Percentiles rank a stretch among this genome's conserved stretches.
Conservation (phyloP, 2,888 invertebrate species). For the Cosmopolites sordidus region DNA sequence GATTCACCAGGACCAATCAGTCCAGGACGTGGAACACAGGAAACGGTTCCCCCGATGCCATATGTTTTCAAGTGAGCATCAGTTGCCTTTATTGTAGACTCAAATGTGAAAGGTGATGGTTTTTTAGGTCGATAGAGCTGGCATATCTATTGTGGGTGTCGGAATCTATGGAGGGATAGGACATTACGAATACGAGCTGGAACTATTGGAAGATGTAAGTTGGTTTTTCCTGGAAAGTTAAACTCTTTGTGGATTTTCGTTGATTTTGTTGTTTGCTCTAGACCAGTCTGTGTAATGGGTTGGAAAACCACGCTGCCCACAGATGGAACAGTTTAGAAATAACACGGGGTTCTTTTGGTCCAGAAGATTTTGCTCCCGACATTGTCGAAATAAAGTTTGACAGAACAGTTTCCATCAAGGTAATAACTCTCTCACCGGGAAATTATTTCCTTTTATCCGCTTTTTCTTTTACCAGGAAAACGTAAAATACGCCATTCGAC, state of each 20-base stretch:
- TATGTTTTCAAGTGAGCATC: constrained; percentile 71
- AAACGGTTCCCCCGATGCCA: constrained; percentile 93
- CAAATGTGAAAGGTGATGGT: constrained; percentile 62
- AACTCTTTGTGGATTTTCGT: too few relatives aligned
- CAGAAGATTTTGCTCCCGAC: constrained; percentile 82
- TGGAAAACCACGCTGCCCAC: constrained; percentile 59
- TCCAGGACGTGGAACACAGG: constrained; percentile 95
- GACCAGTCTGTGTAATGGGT: constrained; percentile 50
- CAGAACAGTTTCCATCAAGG: constrained; percentile 79
- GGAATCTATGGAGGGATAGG: constrained; percentile 87
- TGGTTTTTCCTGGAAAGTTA: too few relatives aligned
- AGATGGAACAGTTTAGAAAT: constrained; percentile 87
- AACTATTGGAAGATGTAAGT: constrained; percentile 75
- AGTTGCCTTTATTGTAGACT: neutral
- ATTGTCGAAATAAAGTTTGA: constrained; percentile 89
- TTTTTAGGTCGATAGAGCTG: constrained; percentile 88
- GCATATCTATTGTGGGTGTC: constrained; percentile 84
- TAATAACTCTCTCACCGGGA: too few relatives aligned
- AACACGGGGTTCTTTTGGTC: constrained; percentile 76
- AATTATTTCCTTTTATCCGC: neutral
- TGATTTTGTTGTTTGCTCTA: constrained; percentile 30
- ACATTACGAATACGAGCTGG: constrained; percentile 85
- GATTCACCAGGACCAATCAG: constrained; percentile 87
- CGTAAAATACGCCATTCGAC: constrained; percentile 79
- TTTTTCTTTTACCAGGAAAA: constrained; percentile 59